These are phyloP conservation scores for Dolichopus griseipennis DNA, from an alignment of 2,888 invertebrate genomes.

Conservation along the genomic window DNA sequence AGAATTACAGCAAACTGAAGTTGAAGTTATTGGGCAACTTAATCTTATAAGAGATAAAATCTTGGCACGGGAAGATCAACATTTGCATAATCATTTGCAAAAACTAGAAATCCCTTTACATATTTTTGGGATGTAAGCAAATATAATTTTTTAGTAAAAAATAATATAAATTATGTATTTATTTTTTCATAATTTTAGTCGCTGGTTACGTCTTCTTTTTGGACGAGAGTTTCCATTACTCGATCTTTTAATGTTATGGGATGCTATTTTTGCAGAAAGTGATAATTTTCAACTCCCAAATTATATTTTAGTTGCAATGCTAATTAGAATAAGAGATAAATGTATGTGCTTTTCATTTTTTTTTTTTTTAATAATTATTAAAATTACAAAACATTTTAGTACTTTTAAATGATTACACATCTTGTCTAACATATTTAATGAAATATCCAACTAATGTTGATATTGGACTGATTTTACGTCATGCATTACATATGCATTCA, in stretches of 20 bases:
- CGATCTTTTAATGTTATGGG: slow-evolving; percentile 71
- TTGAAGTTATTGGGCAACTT: slow-evolving; percentile 54
- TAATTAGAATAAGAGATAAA: slow-evolving; percentile 59
- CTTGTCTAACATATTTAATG: slow-evolving; percentile 58
- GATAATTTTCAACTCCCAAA: slow-evolving; percentile 49
- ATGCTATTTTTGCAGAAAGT: slow-evolving; percentile 69
- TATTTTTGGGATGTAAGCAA: slow-evolving; percentile 72
- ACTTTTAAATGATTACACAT: slow-evolving; percentile 54
- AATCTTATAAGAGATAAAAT: slow-evolving; percentile 54
- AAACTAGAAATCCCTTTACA: slow-evolving; percentile 71
- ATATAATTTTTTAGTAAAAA: neutral
- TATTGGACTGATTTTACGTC: slow-evolving; percentile 52
- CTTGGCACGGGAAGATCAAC: slow-evolving; percentile 54
- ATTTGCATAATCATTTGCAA: slow-evolving; percentile 56
- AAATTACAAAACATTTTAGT: slow-evolving; percentile 39
- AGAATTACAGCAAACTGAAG: slow-evolving; percentile 32
- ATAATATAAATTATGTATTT: slow-evolving; percentile 9
- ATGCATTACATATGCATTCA: slow-evolving; percentile 49
- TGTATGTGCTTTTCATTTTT: slow-evolving; percentile 48
- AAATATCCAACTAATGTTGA: slow-evolving; percentile 57
- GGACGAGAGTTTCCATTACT: slow-evolving; percentile 73
- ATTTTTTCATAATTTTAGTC: slow-evolving; percentile 46
- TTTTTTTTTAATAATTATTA: neutral
- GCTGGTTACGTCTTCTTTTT: slow-evolving; percentile 75
- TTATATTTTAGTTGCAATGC: slow-evolving; percentile 68